These are phyloP conservation scores for Epirrita christyi DNA, from an alignment of 2,888 invertebrate genomes.

Conservation along the genomic window DNA sequence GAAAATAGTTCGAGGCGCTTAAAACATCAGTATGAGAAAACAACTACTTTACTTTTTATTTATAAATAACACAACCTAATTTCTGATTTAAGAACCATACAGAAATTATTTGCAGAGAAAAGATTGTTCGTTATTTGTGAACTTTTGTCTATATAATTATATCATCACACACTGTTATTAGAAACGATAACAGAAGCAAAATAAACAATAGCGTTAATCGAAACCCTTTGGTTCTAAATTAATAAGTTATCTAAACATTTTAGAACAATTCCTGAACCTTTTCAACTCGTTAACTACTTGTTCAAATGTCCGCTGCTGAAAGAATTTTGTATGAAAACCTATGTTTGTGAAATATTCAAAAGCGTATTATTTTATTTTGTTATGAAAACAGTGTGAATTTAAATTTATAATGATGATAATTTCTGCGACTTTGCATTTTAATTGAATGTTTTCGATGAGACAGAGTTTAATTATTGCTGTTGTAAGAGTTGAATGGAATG, in stretches of 20 bases:
- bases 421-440: conserved; percentile 18
- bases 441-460: conserved; percentile 21
- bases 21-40: too few relatives aligned
- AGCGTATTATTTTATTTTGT: conserved; percentile 16
- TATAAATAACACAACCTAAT: not conserved
- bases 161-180: not conserved
- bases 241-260: conserved; percentile 14
- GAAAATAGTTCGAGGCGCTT: too few relatives aligned
- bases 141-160: not conserved
- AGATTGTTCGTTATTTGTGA: not conserved
- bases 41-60: too few relatives aligned
- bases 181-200: not conserved
- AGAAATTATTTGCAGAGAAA: not conserved
- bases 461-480: too few relatives aligned
- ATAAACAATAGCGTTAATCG: conserved; percentile 11
- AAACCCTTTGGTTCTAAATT: conserved; percentile 7
- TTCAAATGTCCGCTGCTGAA: conserved; percentile 18
- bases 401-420: conserved; percentile 29
- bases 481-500: too few relatives aligned
- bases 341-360: conserved; percentile 21
- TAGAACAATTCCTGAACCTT: conserved; percentile 17
- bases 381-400: conserved; percentile 22
- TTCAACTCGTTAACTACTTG: conserved; percentile 25
- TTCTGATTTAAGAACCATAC: not conserved
- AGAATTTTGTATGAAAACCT: conserved; percentile 20